Percentiles rank a stretch among this genome's conserved stretches.
These are phyloP conservation scores for Drosophila kikkawai DNA, from an alignment of 1,140 invertebrate genomes.

Conservation along the genomic window DNA sequence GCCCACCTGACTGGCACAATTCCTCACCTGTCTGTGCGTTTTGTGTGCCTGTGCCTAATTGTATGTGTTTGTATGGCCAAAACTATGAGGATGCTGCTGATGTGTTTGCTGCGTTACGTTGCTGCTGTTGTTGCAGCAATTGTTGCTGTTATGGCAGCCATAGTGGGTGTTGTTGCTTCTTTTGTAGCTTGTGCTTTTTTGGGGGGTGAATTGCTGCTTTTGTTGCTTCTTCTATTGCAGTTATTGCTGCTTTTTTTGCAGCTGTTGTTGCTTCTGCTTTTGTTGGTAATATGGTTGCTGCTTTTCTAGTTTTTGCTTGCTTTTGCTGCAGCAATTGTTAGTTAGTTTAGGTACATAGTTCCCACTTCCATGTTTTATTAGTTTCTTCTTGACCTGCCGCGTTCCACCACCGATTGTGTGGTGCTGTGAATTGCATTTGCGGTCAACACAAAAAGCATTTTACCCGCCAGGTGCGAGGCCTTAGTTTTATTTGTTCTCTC, in stretches of 20 bases:
- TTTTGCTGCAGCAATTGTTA: constrained; percentile 7
- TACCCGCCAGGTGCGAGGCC: constrained; percentile 22
- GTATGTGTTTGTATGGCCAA: constrained; percentile 43
- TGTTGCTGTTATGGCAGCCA: constrained; percentile 10
- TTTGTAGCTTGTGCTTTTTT: neutral
- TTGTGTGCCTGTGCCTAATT: constrained; percentile 36
- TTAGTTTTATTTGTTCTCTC: constrained; percentile 30
- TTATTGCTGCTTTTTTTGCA: neutral
- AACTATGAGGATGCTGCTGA: constrained; percentile 38
- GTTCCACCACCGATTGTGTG: constrained; percentile 64
- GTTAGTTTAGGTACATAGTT: constrained; percentile 57
- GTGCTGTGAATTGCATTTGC: constrained; percentile 78
- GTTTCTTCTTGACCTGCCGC: constrained; percentile 54
- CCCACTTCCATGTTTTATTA: constrained; percentile 69
- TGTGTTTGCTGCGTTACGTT: constrained; percentile 19
- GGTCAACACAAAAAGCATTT: constrained; percentile 59
- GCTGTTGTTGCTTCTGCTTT: neutral
- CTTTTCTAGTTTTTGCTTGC: neutral
- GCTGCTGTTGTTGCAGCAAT: constrained; percentile 10
- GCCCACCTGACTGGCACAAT: constrained; percentile 2
- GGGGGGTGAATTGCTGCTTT: neutral
- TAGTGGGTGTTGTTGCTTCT: neutral
- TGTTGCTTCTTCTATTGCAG: neutral
- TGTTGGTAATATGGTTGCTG: constrained; percentile 7
- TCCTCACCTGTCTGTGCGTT: neutral